Evolutionary conservation across 2,797 vertebrate genomes (phyloP).

Genomic region (Oophaga sylvatica): DNA sequence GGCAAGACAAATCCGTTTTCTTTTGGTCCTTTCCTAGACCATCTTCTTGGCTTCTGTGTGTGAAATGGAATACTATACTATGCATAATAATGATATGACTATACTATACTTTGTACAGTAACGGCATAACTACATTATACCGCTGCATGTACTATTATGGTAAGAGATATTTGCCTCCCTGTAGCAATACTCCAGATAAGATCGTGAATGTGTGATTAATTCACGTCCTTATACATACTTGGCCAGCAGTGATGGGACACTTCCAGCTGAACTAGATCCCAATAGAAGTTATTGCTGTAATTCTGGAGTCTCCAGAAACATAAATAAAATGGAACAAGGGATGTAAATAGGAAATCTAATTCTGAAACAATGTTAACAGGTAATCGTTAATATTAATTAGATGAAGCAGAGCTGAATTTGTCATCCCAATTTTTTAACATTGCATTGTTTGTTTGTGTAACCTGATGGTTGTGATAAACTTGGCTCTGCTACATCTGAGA

Average conservation of each 20-base stretch:
- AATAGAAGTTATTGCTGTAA: background rate
- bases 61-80: too few relatives aligned
- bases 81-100: background rate
- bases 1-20: too few relatives aligned
- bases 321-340: background rate
- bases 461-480: too few relatives aligned
- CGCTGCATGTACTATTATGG: background rate
- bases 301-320: conserved; percentile 4
- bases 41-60: too few relatives aligned
- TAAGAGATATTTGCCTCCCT: background rate
- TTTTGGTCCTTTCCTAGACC: too few relatives aligned
- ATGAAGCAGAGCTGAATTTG: background rate
- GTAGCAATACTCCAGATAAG: background rate
- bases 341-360: conserved; percentile 10
- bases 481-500: too few relatives aligned
- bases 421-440: background rate
- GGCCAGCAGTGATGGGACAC: background rate
- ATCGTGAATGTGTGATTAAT: background rate
- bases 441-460: background rate
- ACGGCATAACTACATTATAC: background rate
- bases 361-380: background rate
- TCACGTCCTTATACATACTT: background rate
- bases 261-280: conserved; percentile 18
- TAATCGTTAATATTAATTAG: background rate
- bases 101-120: background rate